Evolutionary conservation across 2,888 invertebrate genomes (phyloP).

Genomic region (Drosophila anomelani): DNA sequence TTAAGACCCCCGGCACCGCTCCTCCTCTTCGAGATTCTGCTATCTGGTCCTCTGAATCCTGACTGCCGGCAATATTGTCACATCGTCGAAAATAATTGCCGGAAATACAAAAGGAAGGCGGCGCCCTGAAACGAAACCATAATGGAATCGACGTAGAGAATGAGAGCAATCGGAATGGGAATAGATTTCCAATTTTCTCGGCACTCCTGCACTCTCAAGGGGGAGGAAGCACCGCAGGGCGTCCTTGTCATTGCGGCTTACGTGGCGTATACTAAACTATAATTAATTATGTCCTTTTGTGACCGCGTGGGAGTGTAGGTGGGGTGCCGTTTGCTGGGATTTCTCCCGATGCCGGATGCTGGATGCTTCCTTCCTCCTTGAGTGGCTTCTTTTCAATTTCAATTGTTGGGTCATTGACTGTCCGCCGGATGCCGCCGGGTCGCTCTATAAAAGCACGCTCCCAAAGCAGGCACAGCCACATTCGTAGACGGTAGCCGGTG

Average conservation of each 20-base stretch:
- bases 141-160: constrained; percentile 57
- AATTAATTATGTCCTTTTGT: constrained; percentile 68
- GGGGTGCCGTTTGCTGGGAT: background rate
- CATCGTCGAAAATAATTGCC: constrained; percentile 78
- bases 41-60: constrained; percentile 3
- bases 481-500: constrained; percentile 46
- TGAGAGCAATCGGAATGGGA: constrained; percentile 50
- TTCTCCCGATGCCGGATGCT: constrained; percentile 19
- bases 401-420: constrained; percentile 67
- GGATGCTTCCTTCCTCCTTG: constrained; percentile 45
- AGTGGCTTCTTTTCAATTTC: constrained; percentile 77
- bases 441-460: constrained; percentile 59
- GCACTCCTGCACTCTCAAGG: background rate
- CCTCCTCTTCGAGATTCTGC: background rate
- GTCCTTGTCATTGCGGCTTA: constrained; percentile 52
- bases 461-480: constrained; percentile 45
- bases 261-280: constrained; percentile 66
- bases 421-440: constrained; percentile 12
- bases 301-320: constrained; percentile 5
- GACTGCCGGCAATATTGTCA: constrained; percentile 59
- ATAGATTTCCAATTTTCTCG: constrained; percentile 76
- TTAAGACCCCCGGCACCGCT: constrained; percentile 43
- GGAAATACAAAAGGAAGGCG: constrained; percentile 76
- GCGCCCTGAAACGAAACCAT: constrained; percentile 53
- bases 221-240: constrained; percentile 68